Conservation (phyloP, 2,113 vertebrate species). For the Peromyscus leucopus region DNA sequence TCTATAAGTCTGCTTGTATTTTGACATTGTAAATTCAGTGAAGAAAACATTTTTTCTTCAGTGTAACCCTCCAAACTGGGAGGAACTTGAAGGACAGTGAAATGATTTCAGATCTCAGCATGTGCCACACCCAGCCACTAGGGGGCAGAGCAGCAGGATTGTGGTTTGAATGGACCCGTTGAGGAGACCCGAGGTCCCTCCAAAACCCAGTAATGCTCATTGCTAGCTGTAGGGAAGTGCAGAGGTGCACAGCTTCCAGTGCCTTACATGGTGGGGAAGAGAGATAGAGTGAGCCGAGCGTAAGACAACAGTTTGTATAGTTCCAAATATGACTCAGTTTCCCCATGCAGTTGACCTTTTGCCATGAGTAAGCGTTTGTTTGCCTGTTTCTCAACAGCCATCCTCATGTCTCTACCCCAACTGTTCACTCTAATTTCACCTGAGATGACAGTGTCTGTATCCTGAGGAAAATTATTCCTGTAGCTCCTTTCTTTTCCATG, state of each 20-base stretch:
- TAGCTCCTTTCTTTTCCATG: not conserved
- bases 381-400: rapidly evolving
- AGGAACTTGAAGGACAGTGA: too few relatives aligned
- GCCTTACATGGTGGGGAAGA: not conserved
- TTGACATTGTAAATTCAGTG: not conserved
- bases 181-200: not conserved
- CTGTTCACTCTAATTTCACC: not conserved
- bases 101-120: not conserved
- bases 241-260: rapidly evolving
- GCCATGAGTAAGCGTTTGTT: rapidly evolving
- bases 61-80: not conserved
- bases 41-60: not conserved
- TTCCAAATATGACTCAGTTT: not conserved
- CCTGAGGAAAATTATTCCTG: not conserved
- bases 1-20: not conserved
- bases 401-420: not conserved
- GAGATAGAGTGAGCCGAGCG: not conserved
- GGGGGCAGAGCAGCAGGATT: not conserved
- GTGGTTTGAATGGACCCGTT: not conserved
- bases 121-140: not conserved
- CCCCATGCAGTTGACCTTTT: not conserved
- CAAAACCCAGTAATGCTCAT: not conserved
- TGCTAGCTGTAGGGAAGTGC: not conserved
- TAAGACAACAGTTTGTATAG: rapidly evolving
- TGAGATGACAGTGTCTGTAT: not conserved